A percentile compares a stretch with the other conserved stretches of the same genome.
Conservation (phyloP, 2,888 invertebrate species). For the Drosophila pseudotalamancana region DNA sequence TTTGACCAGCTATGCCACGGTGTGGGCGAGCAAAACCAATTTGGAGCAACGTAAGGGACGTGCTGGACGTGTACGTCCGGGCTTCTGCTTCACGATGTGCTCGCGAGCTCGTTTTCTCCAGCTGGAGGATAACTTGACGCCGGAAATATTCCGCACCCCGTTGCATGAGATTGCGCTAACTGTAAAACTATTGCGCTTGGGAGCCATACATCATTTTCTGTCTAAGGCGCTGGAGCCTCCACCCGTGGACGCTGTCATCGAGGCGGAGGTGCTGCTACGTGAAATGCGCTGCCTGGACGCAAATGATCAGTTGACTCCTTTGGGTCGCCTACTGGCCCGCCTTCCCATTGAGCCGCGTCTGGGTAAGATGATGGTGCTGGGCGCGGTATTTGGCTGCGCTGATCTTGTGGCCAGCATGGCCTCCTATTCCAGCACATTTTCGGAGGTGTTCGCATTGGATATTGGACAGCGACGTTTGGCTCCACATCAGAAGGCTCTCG, state of each 20-base stretch:
- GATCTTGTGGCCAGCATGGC: conserved; percentile 97
- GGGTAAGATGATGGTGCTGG: conserved; percentile 98
- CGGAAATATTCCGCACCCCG: conserved; percentile 99
- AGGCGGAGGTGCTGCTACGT: conserved; percentile 93
- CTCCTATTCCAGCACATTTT: conserved; percentile 97
- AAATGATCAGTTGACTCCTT: conserved; percentile 94
- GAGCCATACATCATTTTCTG: conserved; percentile 96
- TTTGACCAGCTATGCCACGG: conserved; percentile 99
- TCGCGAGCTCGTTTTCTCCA: conserved; percentile 89
- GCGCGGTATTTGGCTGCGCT: conserved; percentile 95
- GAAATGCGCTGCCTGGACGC: conserved; percentile 96
- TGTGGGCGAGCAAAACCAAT: conserved; percentile 97
- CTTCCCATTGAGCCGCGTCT: conserved; percentile 98
- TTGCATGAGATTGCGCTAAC: conserved; percentile 97
- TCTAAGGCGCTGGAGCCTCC: conserved; percentile 98
- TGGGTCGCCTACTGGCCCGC: conserved; percentile 96
- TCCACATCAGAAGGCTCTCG: conserved; percentile 93
- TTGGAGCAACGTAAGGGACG: conserved; percentile 94
- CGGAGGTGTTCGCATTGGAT: conserved; percentile 95
- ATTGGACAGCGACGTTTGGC: conserved; percentile 90
- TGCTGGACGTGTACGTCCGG: conserved; percentile 97
- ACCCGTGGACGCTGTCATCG: conserved; percentile 98
- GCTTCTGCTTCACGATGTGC: conserved; percentile 97
- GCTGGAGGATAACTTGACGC: conserved; percentile 95
- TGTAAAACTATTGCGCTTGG: conserved; percentile 93